Base-by-base conservation (phyloP, 2,113 vertebrate genomes). In the Corythoichthys haematopterus region DNA sequence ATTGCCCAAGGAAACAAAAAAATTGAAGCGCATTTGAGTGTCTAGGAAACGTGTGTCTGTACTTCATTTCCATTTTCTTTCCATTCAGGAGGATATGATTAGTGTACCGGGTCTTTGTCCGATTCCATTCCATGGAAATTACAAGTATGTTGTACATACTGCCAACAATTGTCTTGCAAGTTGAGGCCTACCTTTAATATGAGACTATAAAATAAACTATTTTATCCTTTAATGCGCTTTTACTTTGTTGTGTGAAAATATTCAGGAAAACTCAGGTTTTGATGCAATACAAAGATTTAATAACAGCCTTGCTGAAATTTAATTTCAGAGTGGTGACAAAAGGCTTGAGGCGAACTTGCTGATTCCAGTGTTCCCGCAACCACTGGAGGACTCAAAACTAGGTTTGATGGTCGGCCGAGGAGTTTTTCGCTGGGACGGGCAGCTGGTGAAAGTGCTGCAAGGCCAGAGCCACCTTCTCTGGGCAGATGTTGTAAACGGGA, bases 171-270 rank as follows among this genome's bases (percentile, higher is more conserved):
- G 94, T 96, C 96, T 97, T 96, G 94, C 94, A 95, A 95, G 93
- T 94, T 94, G 93, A 98, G 94, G 94, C 94, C 94, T 94, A 92
- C 91, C 94, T 98, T 97, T 96, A 96, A 94, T 95, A 95, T 96
- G 90, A 97, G 94, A 96, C 93, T 97, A 96, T 96, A 96, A 97
- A 98, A 95, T 97, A 96, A 97, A 93, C 93, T 97, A 96, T 96
- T 97, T 97, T 96, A 96, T 95, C 94, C 92, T 95, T 94, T 89
- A 92, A 69, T 35, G 2, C 2, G 47, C 51, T 51, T 28, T 66
- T 67, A 36, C 65, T 76, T 1, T 16, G 14, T 33, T 46, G 12
- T 36, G 55, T 62, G n/a, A 51, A 65, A 16, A 12, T 50, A 13
- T n/a, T 12, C 10, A 56, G 55, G 12, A 14, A 46, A 33, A 28